Base-by-base conservation (phyloP, 2,888 invertebrate genomes). In the Drosophila kambysellisi region DNA sequence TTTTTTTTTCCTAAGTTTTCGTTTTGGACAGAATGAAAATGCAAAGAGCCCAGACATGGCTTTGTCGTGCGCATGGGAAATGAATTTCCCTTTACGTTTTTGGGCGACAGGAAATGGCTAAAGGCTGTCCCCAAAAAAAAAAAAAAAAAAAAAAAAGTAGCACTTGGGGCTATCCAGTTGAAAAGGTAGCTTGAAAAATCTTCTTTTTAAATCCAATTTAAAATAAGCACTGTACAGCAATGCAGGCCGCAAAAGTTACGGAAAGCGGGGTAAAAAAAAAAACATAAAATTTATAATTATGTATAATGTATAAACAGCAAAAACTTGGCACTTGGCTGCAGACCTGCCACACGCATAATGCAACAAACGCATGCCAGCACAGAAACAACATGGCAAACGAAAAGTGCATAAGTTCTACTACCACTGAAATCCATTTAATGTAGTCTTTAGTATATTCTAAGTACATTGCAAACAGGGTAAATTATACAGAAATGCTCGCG, bases 61-160 rank as follows among this genome's bases (percentile, higher is more conserved):
- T 90, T 89, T 90, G 85, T 90, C 89, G 88, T 72, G 74, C 74
- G 89, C 81, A 79, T 72, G 74, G 88, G 79, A 90, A 85, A 90
- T 90, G 90, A 90, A 90, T 85, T 85, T 90, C 70, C 74, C 65
- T 80, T 69, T 53, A 57, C 53, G 56, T 69, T 76, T 89, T 84
- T 80, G 70, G 88, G 89, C 88, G 76, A 79, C 85, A 85, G 84
- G 84, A 85, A 85, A 76, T 87, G 74, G 75, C 82, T 71, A 59
- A 63, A 79, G 76, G 70, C 78, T 60, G 61, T 59, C 66, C 53
- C 66, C 53, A 63, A 54, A 53, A 60, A 57, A 60, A 52, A 69
- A 68, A 32, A 32, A 51, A 58, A 58, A 69, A 57, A 39, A 50
- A 51, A 58, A 20, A 52, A 17, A 46, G 53, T 9, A 32, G 30